A percentile compares a stretch with the other conserved stretches of the same genome.
These are phyloP conservation scores for Rhinichthys osculus DNA, from an alignment of 2,797 vertebrate species.

Conservation along the genomic window DNA sequence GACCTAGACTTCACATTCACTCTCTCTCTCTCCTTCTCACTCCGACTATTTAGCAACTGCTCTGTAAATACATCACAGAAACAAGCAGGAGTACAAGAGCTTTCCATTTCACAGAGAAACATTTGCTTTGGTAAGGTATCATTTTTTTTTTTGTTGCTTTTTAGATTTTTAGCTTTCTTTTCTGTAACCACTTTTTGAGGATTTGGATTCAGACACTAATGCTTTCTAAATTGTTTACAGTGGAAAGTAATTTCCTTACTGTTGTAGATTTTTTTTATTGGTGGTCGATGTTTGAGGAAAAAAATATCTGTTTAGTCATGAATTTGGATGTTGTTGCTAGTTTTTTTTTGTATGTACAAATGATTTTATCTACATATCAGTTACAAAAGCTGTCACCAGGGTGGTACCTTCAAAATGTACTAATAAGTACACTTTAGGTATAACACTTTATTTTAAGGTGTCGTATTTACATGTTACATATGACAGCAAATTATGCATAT, in stretches of 20 bases:
- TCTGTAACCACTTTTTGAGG: background rate
- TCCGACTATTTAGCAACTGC: slow-evolving; percentile 11
- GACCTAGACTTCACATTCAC: slow-evolving; percentile 48
- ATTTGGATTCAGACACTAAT: background rate
- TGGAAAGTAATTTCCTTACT: background rate
- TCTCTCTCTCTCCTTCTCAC: slow-evolving; percentile 32
- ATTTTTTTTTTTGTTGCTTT: too few relatives aligned
- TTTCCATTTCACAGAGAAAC: background rate
- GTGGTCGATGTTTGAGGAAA: background rate
- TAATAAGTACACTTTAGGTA: too few relatives aligned
- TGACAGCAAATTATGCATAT: too few relatives aligned
- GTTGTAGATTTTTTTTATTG: background rate
- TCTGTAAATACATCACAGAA: slow-evolving; percentile 16
- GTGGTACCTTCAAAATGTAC: too few relatives aligned
- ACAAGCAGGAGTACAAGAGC: slow-evolving; percentile 5
- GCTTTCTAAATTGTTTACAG: background rate
- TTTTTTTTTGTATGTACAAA: background rate
- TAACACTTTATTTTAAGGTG: too few relatives aligned
- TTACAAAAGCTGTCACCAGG: background rate
- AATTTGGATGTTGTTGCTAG: background rate
- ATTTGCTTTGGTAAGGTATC: slow-evolving; percentile 14
- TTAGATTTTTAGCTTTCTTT: background rate
- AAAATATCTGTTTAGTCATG: background rate
- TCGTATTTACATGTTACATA: too few relatives aligned
- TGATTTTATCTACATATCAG: background rate